These are phyloP conservation scores for Mastomys natalensis DNA, from an alignment of 2,113 vertebrate genomes.

Conservation along the genomic window DNA sequence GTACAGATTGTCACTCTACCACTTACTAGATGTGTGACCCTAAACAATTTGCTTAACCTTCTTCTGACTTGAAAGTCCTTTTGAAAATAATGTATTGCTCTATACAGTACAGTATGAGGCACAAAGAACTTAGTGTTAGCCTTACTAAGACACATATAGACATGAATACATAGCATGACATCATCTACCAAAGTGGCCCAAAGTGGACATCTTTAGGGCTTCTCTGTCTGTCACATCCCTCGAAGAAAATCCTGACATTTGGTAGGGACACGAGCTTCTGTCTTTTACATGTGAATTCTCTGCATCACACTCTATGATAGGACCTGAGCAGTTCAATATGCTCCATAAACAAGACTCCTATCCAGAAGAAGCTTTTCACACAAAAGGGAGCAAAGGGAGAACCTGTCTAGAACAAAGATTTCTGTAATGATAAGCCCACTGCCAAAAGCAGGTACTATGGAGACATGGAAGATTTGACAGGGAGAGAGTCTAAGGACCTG, in stretches of 20 bases:
- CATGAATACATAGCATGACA: not conserved
- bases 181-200: not conserved
- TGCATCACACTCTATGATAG: not conserved
- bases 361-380: not conserved
- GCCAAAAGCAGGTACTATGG: not conserved
- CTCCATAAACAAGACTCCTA: not conserved
- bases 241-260: not conserved
- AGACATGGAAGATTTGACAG: not conserved
- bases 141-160: not conserved
- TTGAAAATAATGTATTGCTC: not conserved
- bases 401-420: constrained; percentile 3
- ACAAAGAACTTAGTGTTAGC: not conserved
- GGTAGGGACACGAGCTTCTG: not conserved
- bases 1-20: not conserved
- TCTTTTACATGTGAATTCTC: not conserved
- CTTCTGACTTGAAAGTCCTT: not conserved
- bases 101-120: not conserved
- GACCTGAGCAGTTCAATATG: not conserved
- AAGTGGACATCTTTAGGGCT: not conserved
- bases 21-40: not conserved
- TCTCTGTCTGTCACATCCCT: not conserved
- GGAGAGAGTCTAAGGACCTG: not conserved
- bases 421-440: not conserved
- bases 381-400: not conserved
- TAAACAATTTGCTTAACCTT: not conserved